phyloP scores from a whole-genome alignment of 2,888 invertebrate genomes.

The Tipula confusa region DNA sequence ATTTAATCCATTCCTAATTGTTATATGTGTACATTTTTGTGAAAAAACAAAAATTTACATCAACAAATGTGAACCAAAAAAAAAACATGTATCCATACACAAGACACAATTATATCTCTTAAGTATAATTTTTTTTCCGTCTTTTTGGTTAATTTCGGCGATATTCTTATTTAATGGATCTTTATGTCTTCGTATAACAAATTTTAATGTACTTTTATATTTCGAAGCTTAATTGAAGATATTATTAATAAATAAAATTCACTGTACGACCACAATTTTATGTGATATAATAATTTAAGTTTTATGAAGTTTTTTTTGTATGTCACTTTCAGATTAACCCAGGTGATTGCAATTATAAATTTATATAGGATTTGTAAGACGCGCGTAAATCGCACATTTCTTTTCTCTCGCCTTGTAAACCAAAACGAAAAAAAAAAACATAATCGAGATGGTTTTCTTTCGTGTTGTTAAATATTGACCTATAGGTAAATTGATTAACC shows the following conservation, averaged over 20 bases:
- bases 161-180: slow-evolving; percentile 20
- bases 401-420: not conserved
- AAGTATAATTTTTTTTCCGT: not conserved
- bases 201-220: slow-evolving; percentile 12
- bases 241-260: not conserved
- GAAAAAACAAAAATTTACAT: not conserved
- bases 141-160: not conserved
- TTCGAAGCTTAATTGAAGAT: slow-evolving; percentile 20
- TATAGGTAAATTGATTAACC: slow-evolving; percentile 6
- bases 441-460: not conserved
- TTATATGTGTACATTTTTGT: not conserved
- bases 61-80: not conserved
- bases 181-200: slow-evolving; percentile 16
- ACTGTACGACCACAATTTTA: not conserved
- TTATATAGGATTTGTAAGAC: not conserved
- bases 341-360: not conserved
- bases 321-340: slow-evolving; percentile 20
- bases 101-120: not conserved
- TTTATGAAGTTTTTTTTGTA: not conserved
- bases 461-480: not conserved
- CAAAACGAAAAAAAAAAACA: not conserved
- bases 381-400: not conserved
- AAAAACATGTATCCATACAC: not conserved
- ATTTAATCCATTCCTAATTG: slow-evolving; percentile 12
- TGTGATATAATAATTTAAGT: not conserved